phyloP scores from a whole-genome alignment of 2,888 invertebrate genomes.

The Thereva unica region DNA sequence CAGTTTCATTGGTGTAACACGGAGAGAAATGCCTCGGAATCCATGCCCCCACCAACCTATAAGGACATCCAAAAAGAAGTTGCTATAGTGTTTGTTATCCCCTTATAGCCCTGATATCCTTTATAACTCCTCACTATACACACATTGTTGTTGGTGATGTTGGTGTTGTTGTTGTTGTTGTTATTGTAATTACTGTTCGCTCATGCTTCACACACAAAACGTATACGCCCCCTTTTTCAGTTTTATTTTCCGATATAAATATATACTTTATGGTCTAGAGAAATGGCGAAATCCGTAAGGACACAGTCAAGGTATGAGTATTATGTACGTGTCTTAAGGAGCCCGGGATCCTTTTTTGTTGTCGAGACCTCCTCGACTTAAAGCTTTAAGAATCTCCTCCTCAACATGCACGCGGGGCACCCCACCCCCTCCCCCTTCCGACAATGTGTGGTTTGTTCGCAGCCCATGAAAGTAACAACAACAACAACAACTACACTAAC shows the following conservation, averaged over 20 bases:
- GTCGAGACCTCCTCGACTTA: not conserved
- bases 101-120: not conserved
- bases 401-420: too few species aligned
- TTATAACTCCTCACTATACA: constrained; percentile 1
- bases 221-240: constrained; percentile 30
- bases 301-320: constrained; percentile 30
- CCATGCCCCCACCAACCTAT: not conserved
- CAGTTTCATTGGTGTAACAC: not conserved
- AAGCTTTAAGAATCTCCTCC: too few species aligned
- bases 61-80: constrained; percentile 13
- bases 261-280: constrained; percentile 15
- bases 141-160: constrained; percentile 10
- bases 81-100: constrained; percentile 27
- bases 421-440: not conserved
- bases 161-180: not conserved
- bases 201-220: not conserved
- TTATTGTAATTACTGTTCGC: not conserved
- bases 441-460: constrained; percentile 13
- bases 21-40: constrained; percentile 25
- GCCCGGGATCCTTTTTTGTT: constrained; percentile 24
- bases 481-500: too few species aligned
- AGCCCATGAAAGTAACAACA: constrained; percentile 10
- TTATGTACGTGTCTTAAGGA: constrained; percentile 30
- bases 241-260: constrained; percentile 8
- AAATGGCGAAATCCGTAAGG: constrained; percentile 29